Conservation (phyloP, 1,140 invertebrate genomes). For the Neelides sp. region DNA sequence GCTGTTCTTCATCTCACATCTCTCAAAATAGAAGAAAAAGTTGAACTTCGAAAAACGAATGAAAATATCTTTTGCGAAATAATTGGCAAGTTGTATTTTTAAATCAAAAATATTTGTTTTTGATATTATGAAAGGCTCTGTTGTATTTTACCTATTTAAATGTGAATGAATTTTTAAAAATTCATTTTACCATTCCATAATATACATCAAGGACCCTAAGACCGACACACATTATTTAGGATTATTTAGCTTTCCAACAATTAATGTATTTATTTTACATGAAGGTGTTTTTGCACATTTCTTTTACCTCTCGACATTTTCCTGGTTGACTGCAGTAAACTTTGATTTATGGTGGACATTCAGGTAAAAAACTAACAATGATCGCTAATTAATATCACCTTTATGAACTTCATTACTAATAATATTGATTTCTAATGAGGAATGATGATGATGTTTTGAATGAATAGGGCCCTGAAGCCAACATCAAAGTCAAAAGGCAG, state of each 20-base stretch:
- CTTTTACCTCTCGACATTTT: conserved; percentile 24
- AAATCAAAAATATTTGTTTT: not conserved
- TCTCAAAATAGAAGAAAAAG: not conserved
- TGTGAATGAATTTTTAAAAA: too few species aligned
- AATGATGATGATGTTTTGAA: not conserved
- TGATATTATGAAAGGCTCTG: not conserved
- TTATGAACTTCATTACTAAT: not conserved
- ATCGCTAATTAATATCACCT: not conserved
- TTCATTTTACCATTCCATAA: conserved; percentile 6
- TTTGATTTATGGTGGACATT: conserved; percentile 27
- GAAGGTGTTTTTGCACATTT: conserved; percentile 18
- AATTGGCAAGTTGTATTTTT: not conserved
- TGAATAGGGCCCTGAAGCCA: conserved; percentile 12
- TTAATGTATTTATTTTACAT: not conserved
- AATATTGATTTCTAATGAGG: not conserved
- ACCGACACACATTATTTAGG: conserved; percentile 1
- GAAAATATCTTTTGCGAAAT: conserved; percentile 2
- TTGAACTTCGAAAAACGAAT: too few species aligned
- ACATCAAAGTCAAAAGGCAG: conserved; percentile 18
- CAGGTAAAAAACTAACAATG: conserved; percentile 9
- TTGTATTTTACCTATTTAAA: conserved; percentile 6
- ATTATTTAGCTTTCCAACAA: not conserved
- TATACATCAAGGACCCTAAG: conserved; percentile 2
- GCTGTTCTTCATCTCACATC: not conserved
- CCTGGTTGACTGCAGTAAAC: conserved; percentile 23